Percentiles rank a stretch among this genome's conserved stretches.
These are phyloP conservation scores for Meteorus cinctellus DNA, from an alignment of 2,888 invertebrate species.

Conservation along the genomic window DNA sequence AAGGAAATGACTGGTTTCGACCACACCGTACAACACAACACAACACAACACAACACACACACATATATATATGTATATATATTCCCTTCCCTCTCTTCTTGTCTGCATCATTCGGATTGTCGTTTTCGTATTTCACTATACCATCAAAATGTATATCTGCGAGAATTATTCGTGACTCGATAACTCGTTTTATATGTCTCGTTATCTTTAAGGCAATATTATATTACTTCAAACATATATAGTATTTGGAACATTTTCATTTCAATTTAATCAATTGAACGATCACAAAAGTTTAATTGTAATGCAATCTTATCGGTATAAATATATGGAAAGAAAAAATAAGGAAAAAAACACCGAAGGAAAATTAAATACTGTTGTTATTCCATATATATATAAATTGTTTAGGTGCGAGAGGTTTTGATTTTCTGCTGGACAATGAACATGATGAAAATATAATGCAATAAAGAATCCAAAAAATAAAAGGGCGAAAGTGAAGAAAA, in stretches of 20 bases:
- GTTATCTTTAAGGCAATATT: constrained; percentile 10
- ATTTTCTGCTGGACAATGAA: background rate
- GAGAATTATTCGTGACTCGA: constrained; percentile 5
- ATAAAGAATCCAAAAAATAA: constrained; percentile 25
- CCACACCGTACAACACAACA: background rate
- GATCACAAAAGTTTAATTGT: background rate
- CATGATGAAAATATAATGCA: constrained; percentile 11
- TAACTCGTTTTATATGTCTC: background rate
- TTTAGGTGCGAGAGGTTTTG: too few relatives aligned
- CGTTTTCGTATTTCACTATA: constrained; percentile 13
- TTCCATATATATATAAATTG: background rate
- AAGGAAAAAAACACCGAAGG: background rate
- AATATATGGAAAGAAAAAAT: background rate
- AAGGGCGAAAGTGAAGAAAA: constrained; percentile 19
- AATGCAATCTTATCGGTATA: background rate
- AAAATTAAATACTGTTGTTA: background rate
- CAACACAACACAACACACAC: too few relatives aligned
- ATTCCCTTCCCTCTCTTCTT: background rate
- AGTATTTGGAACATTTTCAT: background rate
- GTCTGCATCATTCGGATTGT: constrained; percentile 6
- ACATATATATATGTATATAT: too few relatives aligned
- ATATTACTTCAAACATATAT: background rate
- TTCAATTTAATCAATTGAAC: constrained; percentile 22
- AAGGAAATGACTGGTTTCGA: constrained; percentile 5
- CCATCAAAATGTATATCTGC: constrained; percentile 9